Evolutionary conservation across 35 echinoderm and acorn worm species (phyloP), one percentile per base, ranked within the genome.

Genomic region (Amphiura filiformis): DNA sequence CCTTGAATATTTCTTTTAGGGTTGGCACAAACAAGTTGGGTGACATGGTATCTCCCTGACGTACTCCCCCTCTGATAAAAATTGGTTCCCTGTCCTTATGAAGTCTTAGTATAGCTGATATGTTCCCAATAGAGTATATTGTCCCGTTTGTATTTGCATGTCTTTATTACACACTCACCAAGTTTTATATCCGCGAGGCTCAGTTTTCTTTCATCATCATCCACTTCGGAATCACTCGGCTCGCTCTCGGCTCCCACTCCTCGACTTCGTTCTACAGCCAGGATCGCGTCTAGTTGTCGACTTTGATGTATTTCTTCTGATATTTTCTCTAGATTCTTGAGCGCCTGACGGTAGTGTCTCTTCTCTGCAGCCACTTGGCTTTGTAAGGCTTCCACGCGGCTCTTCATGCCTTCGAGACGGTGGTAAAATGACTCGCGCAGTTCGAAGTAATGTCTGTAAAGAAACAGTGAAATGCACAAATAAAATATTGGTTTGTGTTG

Each of bases 241-340:
- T 81, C 47, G 57, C 92, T 93, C 15, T 95, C 93, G 33, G 93
- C 96, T 7, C 96, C 96, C 0, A 98, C 96, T 44, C 95, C 95
- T 18, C 78, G 75, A 31, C 93, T 87, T 35, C 91, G 79, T 42
- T 87, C 80, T 18, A 84, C 83, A 37, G 90, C 82, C 12, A 89
- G 20, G 26, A 82, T 57, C 0, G 65, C 57, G 11, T 76, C 77
- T 5, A 94, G 56, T 22, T 83, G 76, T 26, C 96, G 82, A 36
- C 80, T 92, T 35, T 92, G 85, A 42, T 98, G 96, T 39, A 98
- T 98, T 65, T 94, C 93, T 31, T 98, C 96, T 38, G 96, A 98
- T 84, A 98, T 98, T 26, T 75, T 87, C 78, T 98, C 96, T 0
- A 98, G 77, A 18, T 81, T 80, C 35, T 77, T 85, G 26, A 98